Percentiles rank a stretch among this genome's conserved stretches.
Evolutionary conservation across 2,888 invertebrate species (phyloP).

Genomic region (Agrotis segetum): DNA sequence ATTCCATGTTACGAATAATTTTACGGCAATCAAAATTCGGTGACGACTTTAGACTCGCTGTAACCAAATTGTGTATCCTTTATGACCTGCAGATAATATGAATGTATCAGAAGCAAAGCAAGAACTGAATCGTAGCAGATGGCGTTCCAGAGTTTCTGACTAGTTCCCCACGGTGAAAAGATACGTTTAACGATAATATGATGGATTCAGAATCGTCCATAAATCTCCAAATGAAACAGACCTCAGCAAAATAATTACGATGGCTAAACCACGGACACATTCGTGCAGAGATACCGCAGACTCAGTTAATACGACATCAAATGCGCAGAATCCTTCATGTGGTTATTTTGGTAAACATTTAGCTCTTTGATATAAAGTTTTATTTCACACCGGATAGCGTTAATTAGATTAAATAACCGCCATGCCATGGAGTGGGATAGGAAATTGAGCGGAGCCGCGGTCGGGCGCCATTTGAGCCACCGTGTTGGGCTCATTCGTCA

Average conservation of each 20-base stretch:
- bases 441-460: slow-evolving; percentile 75
- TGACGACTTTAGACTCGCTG: too few species aligned
- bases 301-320: slow-evolving; percentile 58
- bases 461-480: slow-evolving; percentile 70
- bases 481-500: slow-evolving; percentile 78
- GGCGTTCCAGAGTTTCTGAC: too few species aligned
- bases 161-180: too few species aligned
- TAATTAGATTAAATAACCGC: slow-evolving; percentile 69
- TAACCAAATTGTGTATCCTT: too few species aligned
- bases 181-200: background rate
- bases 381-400: slow-evolving; percentile 64
- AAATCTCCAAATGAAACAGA: slow-evolving; percentile 20
- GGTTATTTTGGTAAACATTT: slow-evolving; percentile 65
- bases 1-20: too few species aligned
- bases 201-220: background rate
- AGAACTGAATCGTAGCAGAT: too few species aligned
- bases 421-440: slow-evolving; percentile 72
- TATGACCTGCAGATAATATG: too few species aligned
- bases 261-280: slow-evolving; percentile 10
- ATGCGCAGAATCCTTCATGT: slow-evolving; percentile 57
- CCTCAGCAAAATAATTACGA: background rate
- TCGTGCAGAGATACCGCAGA: slow-evolving; percentile 35
- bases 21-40: too few species aligned
- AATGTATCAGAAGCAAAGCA: too few species aligned
- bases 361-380: slow-evolving; percentile 64